A percentile compares a stretch with the other conserved stretches of the same genome.
These are phyloP conservation scores for Aphelenchoides besseyi DNA, from an alignment of 1,140 invertebrate genomes.

Conservation along the genomic window DNA sequence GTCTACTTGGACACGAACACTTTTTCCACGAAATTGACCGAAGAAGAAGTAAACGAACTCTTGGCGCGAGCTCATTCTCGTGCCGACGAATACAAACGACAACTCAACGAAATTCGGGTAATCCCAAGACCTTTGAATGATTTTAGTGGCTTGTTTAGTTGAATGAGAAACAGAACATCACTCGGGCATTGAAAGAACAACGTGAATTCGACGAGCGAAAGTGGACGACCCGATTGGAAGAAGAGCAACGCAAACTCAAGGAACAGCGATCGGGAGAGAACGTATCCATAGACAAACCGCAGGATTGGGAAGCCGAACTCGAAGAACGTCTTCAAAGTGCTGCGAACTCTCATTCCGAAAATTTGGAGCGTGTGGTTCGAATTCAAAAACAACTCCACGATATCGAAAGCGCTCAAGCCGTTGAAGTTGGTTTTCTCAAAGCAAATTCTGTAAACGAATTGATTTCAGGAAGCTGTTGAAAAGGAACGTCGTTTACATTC, in stretches of 20 bases:
- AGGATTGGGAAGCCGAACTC: conserved; percentile 72
- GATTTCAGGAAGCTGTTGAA: conserved; percentile 61
- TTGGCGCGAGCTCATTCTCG: conserved; percentile 67
- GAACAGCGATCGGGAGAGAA: conserved; percentile 22
- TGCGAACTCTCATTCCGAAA: conserved; percentile 77
- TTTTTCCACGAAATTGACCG: conserved; percentile 63
- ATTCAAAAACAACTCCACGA: conserved; percentile 73
- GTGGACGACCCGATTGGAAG: background rate
- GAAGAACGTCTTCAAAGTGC: conserved; percentile 75
- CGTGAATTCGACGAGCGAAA: conserved; percentile 39
- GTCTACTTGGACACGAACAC: conserved; percentile 60
- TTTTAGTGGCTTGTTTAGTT: conserved; percentile 31
- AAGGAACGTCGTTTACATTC: conserved; percentile 72
- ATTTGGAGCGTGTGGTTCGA: conserved; percentile 73
- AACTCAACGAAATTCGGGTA: conserved; percentile 65
- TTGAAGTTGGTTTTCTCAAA: conserved; percentile 68
- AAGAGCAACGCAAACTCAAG: conserved; percentile 33
- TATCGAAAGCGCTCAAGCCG: conserved; percentile 68
- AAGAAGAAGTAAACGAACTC: conserved; percentile 66
- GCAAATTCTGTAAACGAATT: conserved; percentile 64
- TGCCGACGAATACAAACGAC: conserved; percentile 66
- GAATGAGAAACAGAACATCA: conserved; percentile 52
- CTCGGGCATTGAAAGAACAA: conserved; percentile 54
- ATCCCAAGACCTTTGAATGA: too few species aligned
- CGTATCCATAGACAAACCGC: background rate